phyloP scores from a whole-genome alignment of 2,888 invertebrate genomes.

The Callimorpha dominula region DNA sequence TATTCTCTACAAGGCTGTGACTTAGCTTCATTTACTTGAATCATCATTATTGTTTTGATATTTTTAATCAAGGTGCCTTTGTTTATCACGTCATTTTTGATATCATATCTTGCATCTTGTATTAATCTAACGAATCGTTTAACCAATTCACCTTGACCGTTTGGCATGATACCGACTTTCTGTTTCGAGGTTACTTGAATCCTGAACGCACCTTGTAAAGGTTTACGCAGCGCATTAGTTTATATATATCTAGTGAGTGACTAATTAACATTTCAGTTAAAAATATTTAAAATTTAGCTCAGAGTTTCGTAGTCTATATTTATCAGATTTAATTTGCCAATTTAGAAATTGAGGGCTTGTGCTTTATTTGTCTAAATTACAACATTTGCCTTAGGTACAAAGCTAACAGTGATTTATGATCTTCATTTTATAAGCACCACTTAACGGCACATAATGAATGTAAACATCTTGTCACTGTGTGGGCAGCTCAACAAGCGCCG shows the following conservation, averaged over 20 bases:
- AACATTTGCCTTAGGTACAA: conserved; percentile 33
- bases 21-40: conserved; percentile 36
- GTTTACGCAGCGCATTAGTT: conserved; percentile 53
- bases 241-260: conserved; percentile 62
- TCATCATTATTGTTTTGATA: conserved; percentile 41
- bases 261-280: conserved; percentile 55
- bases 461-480: conserved; percentile 56
- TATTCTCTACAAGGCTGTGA: conserved; percentile 52
- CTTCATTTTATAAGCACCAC: conserved; percentile 53
- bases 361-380: conserved; percentile 27
- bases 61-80: conserved; percentile 43
- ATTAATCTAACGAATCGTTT: conserved; percentile 49
- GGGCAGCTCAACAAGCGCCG: conserved; percentile 54
- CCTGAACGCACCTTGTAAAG: conserved; percentile 62
- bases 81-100: conserved; percentile 48
- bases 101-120: conserved; percentile 46
- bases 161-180: conserved; percentile 71
- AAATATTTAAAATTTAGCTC: conserved; percentile 20
- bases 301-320: neutral
- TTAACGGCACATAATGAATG: conserved; percentile 59
- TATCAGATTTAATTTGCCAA: neutral
- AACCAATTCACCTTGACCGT: conserved; percentile 79
- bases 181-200: conserved; percentile 76
- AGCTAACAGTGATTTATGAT: conserved; percentile 42
- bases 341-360: neutral